These are phyloP conservation scores for Telenomus remus DNA, from an alignment of 1,140 invertebrate species.

Conservation along the genomic window DNA sequence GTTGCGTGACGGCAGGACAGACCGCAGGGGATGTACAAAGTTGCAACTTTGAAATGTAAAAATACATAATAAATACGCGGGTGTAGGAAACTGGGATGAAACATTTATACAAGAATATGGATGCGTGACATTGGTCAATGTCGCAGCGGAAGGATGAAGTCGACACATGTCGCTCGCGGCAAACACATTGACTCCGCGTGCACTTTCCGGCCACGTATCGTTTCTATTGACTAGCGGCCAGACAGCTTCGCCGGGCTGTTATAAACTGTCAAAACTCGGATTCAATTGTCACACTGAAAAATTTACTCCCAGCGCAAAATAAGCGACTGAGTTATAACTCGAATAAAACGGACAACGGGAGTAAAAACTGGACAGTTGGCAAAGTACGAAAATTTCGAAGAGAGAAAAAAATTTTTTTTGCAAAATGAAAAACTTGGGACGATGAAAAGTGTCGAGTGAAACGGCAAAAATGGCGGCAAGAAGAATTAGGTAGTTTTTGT, in stretches of 20 bases:
- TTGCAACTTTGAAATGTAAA: conserved; percentile 33
- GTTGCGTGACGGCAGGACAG: conserved; percentile 14
- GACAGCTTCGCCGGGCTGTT: conserved; percentile 6
- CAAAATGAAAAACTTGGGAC: no score
- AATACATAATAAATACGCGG: conserved; percentile 38
- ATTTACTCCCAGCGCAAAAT: conserved; percentile 21
- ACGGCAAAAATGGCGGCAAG: no score
- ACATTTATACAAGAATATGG: conserved; percentile 33
- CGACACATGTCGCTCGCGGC: conserved; percentile 40
- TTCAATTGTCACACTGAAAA: conserved; percentile 30
- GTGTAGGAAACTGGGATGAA: conserved; percentile 5
- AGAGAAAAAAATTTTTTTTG: no score
- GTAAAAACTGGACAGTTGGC: no score
- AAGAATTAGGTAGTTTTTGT: no score
- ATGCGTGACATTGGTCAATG: conserved; percentile 36
- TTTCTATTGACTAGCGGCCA: conserved; percentile 13
- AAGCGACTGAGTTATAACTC: background rate
- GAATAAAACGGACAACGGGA: no score
- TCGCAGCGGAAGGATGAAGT: conserved; percentile 48
- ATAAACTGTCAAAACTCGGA: conserved; percentile 25
- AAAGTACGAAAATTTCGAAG: no score
- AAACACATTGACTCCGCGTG: conserved; percentile 37
- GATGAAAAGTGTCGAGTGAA: no score
- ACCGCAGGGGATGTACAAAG: conserved; percentile 29
- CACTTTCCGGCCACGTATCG: conserved; percentile 18